Evolutionary conservation across 2,888 invertebrate species (phyloP), one percentile per base, ranked within the genome.

Genomic region (Folsomia candida): DNA sequence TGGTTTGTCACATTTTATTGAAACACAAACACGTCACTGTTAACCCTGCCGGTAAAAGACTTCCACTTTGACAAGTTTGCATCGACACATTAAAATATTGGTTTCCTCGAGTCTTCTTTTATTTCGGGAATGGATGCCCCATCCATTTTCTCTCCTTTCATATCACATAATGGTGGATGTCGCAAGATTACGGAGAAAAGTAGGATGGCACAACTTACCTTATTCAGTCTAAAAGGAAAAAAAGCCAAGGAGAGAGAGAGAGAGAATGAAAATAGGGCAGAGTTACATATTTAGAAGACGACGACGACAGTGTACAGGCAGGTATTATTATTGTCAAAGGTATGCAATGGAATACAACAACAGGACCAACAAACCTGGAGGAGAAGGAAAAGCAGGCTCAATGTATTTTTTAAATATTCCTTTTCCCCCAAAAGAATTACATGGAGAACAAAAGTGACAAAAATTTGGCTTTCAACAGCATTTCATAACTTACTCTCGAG

Each of bases 31-130:
- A 37, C 37, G 37, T 37, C 37, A 37, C 37, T 14, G 14, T 37
- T 37, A 9, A 9, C 37, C 37, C 37, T 37, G 37, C n/a, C n/a
- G n/a, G n/a, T n/a, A n/a, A n/a, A n/a, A n/a, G n/a, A n/a, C n/a
- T n/a, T n/a, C n/a, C n/a, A n/a, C n/a, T 25, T 47, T 22, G 65
- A 25, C 65, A 27, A 29, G 37, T 51, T 64, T 57, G 57, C 57
- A 29, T 51, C 22, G 22, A 20, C 51, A 51, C 51, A 51, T 65
- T 65, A 51, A 65, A 65, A 65, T 51, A 65, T 65, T 65, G 51
- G 51, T 65, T 37, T 37, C 37, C 14, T 37, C n/a, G n/a, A n/a
- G n/a, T n/a, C 14, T 14, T 37, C 37, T 37, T 9, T 37, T 14
- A 37, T 37, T 4, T 37, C 37, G 37, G 37, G 6, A 9, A 4